Percentiles rank a stretch among this genome's conserved stretches.
These are phyloP conservation scores for Acrossocheilus fasciatus DNA, from an alignment of 2,797 vertebrate genomes.

Conservation along the genomic window DNA sequence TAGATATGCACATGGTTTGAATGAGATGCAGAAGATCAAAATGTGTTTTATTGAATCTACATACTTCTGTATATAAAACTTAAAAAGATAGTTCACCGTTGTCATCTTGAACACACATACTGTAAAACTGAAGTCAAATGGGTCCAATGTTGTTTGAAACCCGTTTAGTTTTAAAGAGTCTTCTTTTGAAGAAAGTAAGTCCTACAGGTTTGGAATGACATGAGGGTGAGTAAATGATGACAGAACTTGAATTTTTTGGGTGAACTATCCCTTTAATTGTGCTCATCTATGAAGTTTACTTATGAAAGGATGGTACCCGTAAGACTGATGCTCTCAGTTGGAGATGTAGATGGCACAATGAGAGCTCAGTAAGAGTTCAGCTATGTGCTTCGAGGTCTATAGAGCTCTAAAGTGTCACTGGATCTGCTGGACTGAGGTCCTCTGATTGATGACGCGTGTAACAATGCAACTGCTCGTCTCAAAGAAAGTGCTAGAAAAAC, in stretches of 20 bases:
- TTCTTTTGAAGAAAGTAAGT: background rate
- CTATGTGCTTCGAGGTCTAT: conserved; percentile 42
- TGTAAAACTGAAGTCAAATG: background rate
- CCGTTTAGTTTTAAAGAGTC: background rate
- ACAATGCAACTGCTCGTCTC: conserved; percentile 33
- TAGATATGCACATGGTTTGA: background rate
- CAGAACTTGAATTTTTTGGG: background rate
- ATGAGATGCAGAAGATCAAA: background rate
- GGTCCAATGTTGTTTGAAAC: background rate
- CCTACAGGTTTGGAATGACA: background rate
- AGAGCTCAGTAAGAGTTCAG: conserved; percentile 44
- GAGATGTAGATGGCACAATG: conserved; percentile 34
- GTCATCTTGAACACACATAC: background rate
- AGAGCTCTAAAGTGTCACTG: conserved; percentile 41
- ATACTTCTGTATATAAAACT: background rate
- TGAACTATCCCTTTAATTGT: background rate
- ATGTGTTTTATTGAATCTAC: background rate
- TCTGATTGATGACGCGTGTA: conserved; percentile 41
- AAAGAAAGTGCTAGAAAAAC: conserved; percentile 42
- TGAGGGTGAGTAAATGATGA: background rate
- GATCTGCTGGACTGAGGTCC: conserved; percentile 33
- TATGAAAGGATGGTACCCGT: conserved; percentile 23
- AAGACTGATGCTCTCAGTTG: conserved; percentile 40
- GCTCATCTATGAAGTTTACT: background rate
- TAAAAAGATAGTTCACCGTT: background rate